These are phyloP conservation scores for Terebella lapidaria DNA, from an alignment of 2,888 invertebrate genomes.

Conservation along the genomic window DNA sequence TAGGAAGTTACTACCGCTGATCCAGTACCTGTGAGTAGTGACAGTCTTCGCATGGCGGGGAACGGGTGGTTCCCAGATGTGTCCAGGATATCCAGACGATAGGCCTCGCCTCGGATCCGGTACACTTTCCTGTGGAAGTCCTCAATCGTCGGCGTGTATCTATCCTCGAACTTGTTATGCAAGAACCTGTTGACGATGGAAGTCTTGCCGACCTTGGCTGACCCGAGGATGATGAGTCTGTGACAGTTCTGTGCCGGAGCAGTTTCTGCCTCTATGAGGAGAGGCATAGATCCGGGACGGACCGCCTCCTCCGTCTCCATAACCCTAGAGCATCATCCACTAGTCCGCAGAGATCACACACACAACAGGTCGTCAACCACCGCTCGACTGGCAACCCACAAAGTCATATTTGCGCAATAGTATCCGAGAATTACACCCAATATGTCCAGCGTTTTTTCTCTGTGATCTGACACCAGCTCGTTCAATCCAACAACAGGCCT, in stretches of 20 bases:
- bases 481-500: too few relatives aligned
- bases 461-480: too few relatives aligned
- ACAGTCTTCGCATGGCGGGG: neutral
- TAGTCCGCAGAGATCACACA: too few relatives aligned
- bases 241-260: neutral
- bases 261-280: conserved; percentile 29
- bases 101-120: neutral
- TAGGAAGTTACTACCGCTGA: too few relatives aligned
- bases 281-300: conserved; percentile 2
- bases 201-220: neutral
- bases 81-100: neutral
- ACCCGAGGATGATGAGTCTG: neutral
- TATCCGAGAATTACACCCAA: too few relatives aligned
- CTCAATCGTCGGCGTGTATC: neutral
- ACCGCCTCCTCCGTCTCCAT: neutral
- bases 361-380: too few relatives aligned
- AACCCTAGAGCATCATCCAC: too few relatives aligned
- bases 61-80: neutral
- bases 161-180: neutral
- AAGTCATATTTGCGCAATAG: too few relatives aligned
- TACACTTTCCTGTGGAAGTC: neutral
- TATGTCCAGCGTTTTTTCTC: too few relatives aligned
- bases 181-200: neutral
- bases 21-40: neutral
- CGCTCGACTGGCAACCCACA: too few relatives aligned